Percentiles rank a stretch among this genome's conserved stretches.
Evolutionary conservation across 2,888 invertebrate species (phyloP).

Genomic region (Chorisops tibialis): DNA sequence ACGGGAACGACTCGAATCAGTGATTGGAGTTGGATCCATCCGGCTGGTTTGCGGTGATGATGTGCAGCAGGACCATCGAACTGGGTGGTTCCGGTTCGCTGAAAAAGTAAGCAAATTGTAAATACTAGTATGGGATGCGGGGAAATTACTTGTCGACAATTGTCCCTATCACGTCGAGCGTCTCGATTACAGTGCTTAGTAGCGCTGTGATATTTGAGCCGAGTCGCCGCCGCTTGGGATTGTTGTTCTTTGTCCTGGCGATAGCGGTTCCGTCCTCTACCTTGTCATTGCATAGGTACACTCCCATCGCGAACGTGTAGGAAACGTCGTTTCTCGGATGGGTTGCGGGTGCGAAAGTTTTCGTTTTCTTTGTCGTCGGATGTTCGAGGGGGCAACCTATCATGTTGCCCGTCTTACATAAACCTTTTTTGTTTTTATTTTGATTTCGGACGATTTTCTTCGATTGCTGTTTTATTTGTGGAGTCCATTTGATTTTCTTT

Average conservation of each 20-base stretch:
- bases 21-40: conserved; percentile 84
- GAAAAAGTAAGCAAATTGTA: background rate
- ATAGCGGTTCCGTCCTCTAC: conserved; percentile 51
- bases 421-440: conserved; percentile 3
- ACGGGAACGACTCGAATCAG: conserved; percentile 66
- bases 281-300: conserved; percentile 71
- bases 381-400: background rate
- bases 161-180: conserved; percentile 73
- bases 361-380: background rate
- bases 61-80: conserved; percentile 76
- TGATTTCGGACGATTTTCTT: too few relatives aligned
- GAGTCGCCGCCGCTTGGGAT: conserved; percentile 19
- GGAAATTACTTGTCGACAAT: conserved; percentile 78
- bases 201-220: conserved; percentile 37
- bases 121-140: background rate
- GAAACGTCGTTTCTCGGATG: background rate
- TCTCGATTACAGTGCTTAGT: conserved; percentile 63
- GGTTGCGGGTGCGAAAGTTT: background rate
- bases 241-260: conserved; percentile 32
- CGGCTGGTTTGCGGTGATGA: conserved; percentile 84
- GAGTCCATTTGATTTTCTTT: background rate
- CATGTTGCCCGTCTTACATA: background rate
- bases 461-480: too few relatives aligned
- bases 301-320: conserved; percentile 60
- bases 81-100: conserved; percentile 87